Base-by-base conservation (phyloP, 2,797 vertebrate genomes). In the Etheostoma perlongum region DNA sequence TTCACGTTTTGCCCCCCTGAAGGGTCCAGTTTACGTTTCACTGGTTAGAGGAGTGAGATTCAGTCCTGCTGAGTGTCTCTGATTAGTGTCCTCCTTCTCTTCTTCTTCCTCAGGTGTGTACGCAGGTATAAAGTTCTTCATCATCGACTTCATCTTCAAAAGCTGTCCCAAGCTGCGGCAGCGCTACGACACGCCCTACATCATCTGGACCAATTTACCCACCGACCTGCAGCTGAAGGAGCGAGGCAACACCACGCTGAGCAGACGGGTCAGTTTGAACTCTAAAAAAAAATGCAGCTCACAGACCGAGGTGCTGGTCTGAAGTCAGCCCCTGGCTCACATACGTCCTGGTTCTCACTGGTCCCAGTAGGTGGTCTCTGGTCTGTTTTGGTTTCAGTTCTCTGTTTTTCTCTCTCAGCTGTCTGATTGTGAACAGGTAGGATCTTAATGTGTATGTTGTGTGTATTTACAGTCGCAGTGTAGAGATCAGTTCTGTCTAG, bases 211-310 rank as follows among this genome's bases (percentile, higher is more conserved):
- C 81, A 96, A 78, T 60, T 90, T 99, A 36, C 97, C 96, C 18
- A 99, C 98, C 0, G 97, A 99, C 94, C 96, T 97, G 46, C 98
- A 99, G 92, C 96, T 99, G 84, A 99, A 98, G 90, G 97, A 99
- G 79, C 95, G 97, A n/a, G 90, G 94, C 82, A 92, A 88, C 83
- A 86, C 93, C 19, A 81, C 91, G 0, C 78, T 95, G 54, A 95
- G 94, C 0, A 93, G 97, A 90, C 93, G 97, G 96, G 98, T 99
- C 90, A 95, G 93, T 89, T 1, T 18, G 5, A 27, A 36, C 47
- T 18, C 27, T 12, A 7, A 49, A 6, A 48, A 48, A 48, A 48
- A 9, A 9, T 9, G 19, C 21, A 14, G 47, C 13, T 60, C 49
- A 14, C 46, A 14, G 42, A 6, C 55, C 0, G 6, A 30, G 10